These are phyloP conservation scores for Dicranocentrus wangi DNA, from an alignment of 2,888 invertebrate genomes.

Conservation along the genomic window DNA sequence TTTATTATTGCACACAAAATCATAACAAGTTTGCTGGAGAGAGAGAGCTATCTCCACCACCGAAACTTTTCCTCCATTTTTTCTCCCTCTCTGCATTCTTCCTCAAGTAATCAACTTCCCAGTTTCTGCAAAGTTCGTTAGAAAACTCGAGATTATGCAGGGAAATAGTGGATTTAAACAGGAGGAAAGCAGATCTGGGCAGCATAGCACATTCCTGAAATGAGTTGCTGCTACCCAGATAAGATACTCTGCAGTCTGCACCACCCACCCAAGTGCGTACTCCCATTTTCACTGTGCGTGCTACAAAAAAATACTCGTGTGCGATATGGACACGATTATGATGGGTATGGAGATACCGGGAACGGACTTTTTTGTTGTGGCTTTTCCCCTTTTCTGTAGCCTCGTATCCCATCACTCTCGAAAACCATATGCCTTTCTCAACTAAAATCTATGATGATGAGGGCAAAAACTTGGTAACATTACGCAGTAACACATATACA, in stretches of 20 bases:
- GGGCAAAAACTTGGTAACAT: background rate
- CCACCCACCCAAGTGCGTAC: too few species aligned
- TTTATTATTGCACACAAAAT: constrained; percentile 7
- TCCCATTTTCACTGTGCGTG: too few species aligned
- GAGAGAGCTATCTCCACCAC: constrained; percentile 1
- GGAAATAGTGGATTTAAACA: too few species aligned
- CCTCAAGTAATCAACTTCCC: background rate
- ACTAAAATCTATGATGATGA: constrained; percentile 12
- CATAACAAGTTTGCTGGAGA: constrained; percentile 11
- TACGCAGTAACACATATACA: background rate
- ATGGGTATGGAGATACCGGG: background rate
- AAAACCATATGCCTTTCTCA: constrained; percentile 38
- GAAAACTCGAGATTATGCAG: background rate
- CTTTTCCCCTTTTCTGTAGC: background rate
- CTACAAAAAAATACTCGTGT: too few species aligned
- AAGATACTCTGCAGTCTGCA: too few species aligned
- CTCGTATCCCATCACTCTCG: background rate
- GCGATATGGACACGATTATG: constrained; percentile 43
- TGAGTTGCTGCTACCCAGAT: background rate
- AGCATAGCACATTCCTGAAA: too few species aligned
- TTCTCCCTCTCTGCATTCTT: background rate
- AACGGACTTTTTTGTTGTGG: background rate
- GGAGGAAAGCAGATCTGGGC: too few species aligned
- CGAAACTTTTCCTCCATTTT: background rate
- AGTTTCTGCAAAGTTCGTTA: background rate